These are phyloP conservation scores for Fundulus diaphanus DNA, from an alignment of 2,797 vertebrate species.

Conservation along the genomic window DNA sequence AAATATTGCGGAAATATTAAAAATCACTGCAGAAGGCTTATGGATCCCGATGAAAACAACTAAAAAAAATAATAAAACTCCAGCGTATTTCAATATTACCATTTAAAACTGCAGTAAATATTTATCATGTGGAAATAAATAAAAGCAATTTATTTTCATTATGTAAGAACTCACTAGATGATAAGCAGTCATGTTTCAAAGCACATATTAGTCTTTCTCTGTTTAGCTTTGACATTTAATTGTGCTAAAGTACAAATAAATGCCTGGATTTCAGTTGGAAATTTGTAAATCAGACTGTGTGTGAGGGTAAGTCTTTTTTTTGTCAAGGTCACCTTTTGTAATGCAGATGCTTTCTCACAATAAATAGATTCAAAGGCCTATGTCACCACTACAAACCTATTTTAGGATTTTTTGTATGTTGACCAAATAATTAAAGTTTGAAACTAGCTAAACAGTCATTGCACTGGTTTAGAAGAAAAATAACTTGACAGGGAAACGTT, in stretches of 20 bases:
- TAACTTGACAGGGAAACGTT: too few species aligned
- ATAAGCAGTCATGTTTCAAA: background rate
- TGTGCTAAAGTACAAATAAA: slow-evolving; percentile 2
- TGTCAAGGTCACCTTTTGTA: slow-evolving; percentile 8
- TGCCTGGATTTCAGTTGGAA: background rate
- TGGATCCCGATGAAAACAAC: background rate
- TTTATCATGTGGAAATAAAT: background rate
- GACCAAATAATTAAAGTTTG: too few species aligned
- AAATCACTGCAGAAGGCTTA: slow-evolving; percentile 7
- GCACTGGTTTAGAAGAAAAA: too few species aligned
- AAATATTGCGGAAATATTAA: slow-evolving; percentile 33
- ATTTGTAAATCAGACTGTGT: slow-evolving; percentile 8
- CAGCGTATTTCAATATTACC: background rate
- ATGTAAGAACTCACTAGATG: background rate
- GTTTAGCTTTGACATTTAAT: background rate
- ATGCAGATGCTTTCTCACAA: slow-evolving; percentile 19
- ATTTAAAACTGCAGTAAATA: background rate
- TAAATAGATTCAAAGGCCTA: slow-evolving; percentile 4
- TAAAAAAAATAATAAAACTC: background rate
- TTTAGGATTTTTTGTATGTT: background rate
- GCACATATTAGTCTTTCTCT: background rate
- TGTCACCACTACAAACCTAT: background rate
- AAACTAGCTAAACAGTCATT: too few species aligned
- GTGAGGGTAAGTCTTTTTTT: slow-evolving; percentile 5
- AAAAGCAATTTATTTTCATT: background rate